Evolutionary conservation across 2,797 vertebrate species (phyloP).

Genomic region (Vespertilio murinus): DNA sequence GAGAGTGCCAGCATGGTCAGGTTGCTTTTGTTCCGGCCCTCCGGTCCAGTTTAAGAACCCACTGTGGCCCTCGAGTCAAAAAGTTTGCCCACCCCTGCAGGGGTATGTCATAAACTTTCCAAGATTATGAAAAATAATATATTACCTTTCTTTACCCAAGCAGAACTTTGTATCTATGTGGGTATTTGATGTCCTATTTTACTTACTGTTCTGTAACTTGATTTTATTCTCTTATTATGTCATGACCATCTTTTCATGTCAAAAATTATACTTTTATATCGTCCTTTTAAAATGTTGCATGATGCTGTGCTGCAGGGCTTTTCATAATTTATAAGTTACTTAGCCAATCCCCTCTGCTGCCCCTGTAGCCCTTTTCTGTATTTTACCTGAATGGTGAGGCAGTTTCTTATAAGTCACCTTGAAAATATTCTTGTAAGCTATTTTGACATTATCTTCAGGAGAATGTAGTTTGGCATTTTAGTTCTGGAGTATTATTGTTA

Average conservation of each 20-base stretch:
- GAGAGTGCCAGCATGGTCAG: no score
- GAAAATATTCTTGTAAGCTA: neutral
- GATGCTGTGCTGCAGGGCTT: neutral
- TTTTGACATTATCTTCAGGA: neutral
- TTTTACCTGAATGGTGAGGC: conserved; percentile 3
- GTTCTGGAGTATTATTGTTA: neutral
- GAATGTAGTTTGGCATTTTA: neutral
- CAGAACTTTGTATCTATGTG: neutral
- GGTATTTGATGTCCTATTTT: neutral
- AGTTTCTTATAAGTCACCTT: neutral
- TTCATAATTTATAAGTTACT: neutral
- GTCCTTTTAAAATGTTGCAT: conserved; percentile 7
- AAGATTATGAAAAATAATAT: neutral
- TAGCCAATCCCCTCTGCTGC: neutral
- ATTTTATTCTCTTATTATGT: neutral
- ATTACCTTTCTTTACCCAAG: neutral
- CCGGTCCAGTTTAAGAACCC: no score
- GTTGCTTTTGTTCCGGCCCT: no score
- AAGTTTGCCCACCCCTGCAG: no score
- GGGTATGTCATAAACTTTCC: neutral
- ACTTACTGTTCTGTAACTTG: neutral
- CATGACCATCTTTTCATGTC: neutral
- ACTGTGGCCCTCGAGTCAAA: no score
- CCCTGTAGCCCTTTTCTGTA: neutral
- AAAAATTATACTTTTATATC: neutral